Conservation (phyloP, 2,888 invertebrate species). For the Chrysolina oricalcia region DNA sequence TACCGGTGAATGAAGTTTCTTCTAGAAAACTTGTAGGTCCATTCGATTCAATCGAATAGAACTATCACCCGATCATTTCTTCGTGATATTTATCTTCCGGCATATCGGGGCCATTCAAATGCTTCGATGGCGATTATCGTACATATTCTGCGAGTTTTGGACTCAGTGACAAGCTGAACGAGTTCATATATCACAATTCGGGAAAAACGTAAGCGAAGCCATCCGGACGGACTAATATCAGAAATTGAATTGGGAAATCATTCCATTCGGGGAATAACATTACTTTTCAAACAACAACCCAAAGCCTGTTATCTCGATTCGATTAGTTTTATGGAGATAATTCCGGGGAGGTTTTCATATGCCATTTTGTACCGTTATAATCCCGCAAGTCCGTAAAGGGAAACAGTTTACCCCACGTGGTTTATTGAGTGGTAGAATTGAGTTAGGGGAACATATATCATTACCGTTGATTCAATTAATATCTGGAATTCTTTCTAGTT, state of each 20-base stretch:
- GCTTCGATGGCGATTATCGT: background rate
- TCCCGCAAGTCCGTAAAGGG: background rate
- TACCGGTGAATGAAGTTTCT: too few species aligned
- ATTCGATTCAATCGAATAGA: too few species aligned
- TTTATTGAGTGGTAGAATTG: background rate
- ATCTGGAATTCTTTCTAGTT: too few species aligned
- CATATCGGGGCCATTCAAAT: background rate
- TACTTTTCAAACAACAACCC: background rate
- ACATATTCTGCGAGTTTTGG: background rate
- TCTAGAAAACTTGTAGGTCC: too few species aligned
- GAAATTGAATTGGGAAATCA: slow-evolving; percentile 17
- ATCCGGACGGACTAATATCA: slow-evolving; percentile 13
- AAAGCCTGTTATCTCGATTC: slow-evolving; percentile 1
- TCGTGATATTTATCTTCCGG: too few species aligned
- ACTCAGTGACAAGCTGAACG: background rate
- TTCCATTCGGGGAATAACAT: slow-evolving; percentile 8
- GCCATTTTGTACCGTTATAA: slow-evolving; percentile 18
- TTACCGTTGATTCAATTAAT: too few species aligned
- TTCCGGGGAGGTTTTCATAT: background rate
- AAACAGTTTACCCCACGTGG: background rate
- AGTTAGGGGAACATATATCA: too few species aligned
- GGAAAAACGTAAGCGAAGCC: background rate
- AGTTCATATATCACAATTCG: background rate
- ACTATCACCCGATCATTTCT: too few species aligned
- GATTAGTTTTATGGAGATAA: slow-evolving; percentile 7